Evolutionary conservation across 1,140 invertebrate species (phyloP).

Genomic region (Leptinotarsa undecemlineata): DNA sequence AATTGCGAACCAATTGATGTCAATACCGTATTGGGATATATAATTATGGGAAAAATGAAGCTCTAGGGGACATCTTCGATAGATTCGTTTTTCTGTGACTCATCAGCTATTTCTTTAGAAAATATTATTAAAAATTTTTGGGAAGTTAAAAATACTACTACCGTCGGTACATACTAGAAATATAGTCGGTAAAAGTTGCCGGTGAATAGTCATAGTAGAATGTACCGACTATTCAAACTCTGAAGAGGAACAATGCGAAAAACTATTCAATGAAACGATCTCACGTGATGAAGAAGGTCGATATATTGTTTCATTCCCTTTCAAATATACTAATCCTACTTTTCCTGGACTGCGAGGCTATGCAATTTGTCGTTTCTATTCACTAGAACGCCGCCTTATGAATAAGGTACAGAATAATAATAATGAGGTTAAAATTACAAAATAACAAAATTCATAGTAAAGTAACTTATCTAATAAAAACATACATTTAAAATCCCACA

Average conservation of each 20-base stretch:
- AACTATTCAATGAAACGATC: slow-evolving; percentile 7
- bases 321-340: not conserved
- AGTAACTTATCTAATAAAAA: too few species aligned
- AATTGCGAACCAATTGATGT: slow-evolving; percentile 12
- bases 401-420: too few species aligned
- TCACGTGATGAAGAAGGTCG: not conserved
- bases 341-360: slow-evolving; percentile 2
- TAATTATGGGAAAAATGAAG: slow-evolving; percentile 20
- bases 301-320: slow-evolving; percentile 24
- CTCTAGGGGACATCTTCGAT: not conserved
- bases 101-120: not conserved
- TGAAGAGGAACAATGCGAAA: slow-evolving; percentile 19
- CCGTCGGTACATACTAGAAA: too few species aligned
- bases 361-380: slow-evolving; percentile 1
- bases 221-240: too few species aligned
- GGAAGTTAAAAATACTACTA: slow-evolving; percentile 25
- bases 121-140: slow-evolving; percentile 12
- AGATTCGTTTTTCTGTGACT: not conserved
- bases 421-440: too few species aligned
- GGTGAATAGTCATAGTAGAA: too few species aligned
- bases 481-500: too few species aligned
- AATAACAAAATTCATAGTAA: too few species aligned
- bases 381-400: too few species aligned
- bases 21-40: slow-evolving; percentile 20
- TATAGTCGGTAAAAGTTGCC: too few species aligned